Base-by-base conservation (phyloP, 2,888 invertebrate species). In the Spisula solida region DNA sequence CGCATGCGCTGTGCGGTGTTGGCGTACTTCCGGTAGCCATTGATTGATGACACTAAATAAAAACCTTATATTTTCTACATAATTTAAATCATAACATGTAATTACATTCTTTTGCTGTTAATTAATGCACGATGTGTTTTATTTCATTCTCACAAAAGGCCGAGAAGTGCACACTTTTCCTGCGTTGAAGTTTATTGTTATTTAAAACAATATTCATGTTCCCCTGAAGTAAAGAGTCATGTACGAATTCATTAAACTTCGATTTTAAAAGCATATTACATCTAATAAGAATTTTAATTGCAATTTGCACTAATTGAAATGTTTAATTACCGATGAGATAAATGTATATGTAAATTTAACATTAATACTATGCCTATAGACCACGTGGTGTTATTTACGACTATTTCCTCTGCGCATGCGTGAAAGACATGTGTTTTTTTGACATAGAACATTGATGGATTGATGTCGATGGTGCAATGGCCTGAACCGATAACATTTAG, bases 291-390 rank as follows among this genome's bases (percentile, higher is more conserved):
- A 66, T 66, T 66, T 66, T 25, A 66, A n/a, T n/a, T 66, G 60
- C 60, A 6, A 66, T 5, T n/a, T 66, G 60, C 60, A 6, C 8
- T 66, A 66, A 66, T 66, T 66, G 60, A 66, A 25, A n/a, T 66
- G n/a, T 66, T 66, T n/a, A 25, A 66, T 66, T 66, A 66, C 25
- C n/a, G 1, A 10, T 25, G 25, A 25, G 25, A 66, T n/a, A 25
- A 66, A 66, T 66, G 60, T 66, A 41, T 41, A 10, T 66, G 60
- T 66, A 66, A 66, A 66, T 66, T n/a, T 66, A 66, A 66, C 25
- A 25, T 66, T n/a, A 25, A 56, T 56, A n/a, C n/a, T n/a, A 6
- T 56, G 56, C 56, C 6, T n/a, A 56, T 56, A 56, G 1, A 20
- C n/a, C 56, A 56, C 20, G n/a, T 56, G 56, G n/a, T 20, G 20